phyloP scores from a whole-genome alignment of 2,888 invertebrate genomes.

The Nudaria mundana region DNA sequence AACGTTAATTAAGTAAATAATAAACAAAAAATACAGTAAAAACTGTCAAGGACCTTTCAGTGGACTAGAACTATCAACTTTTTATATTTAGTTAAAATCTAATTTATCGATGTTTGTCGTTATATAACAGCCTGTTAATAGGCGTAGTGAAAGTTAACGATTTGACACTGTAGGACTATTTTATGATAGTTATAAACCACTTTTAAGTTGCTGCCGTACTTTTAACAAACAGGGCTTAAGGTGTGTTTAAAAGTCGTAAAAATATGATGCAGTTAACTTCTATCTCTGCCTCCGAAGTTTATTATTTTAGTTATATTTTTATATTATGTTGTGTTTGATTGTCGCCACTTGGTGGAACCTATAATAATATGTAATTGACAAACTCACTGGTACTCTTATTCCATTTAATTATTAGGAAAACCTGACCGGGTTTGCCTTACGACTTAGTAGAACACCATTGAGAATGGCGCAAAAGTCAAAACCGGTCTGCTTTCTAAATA shows the following conservation, averaged over 20 bases:
- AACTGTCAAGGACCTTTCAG: constrained; percentile 12
- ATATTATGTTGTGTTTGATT: too few species aligned
- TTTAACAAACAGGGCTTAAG: constrained; percentile 31
- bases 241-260: constrained; percentile 26
- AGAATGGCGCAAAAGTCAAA: too few species aligned
- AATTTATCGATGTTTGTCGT: constrained; percentile 43
- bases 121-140: constrained; percentile 64
- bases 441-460: too few species aligned
- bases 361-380: too few species aligned
- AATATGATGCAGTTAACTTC: constrained; percentile 10
- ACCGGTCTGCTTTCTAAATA: too few species aligned
- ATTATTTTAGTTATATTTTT: constrained; percentile 3
- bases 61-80: constrained; percentile 19
- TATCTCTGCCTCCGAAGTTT: neutral
- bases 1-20: constrained; percentile 1
- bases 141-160: constrained; percentile 62
- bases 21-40: constrained; percentile 10
- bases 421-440: too few species aligned
- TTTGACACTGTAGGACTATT: constrained; percentile 53
- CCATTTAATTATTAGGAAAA: too few species aligned
- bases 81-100: constrained; percentile 43
- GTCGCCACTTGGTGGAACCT: too few species aligned
- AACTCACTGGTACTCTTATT: too few species aligned
- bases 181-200: constrained; percentile 59
- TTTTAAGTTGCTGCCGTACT: constrained; percentile 31